Evolutionary conservation across 2,797 vertebrate species (phyloP).

Genomic region (Artibeus jamaicensis): DNA sequence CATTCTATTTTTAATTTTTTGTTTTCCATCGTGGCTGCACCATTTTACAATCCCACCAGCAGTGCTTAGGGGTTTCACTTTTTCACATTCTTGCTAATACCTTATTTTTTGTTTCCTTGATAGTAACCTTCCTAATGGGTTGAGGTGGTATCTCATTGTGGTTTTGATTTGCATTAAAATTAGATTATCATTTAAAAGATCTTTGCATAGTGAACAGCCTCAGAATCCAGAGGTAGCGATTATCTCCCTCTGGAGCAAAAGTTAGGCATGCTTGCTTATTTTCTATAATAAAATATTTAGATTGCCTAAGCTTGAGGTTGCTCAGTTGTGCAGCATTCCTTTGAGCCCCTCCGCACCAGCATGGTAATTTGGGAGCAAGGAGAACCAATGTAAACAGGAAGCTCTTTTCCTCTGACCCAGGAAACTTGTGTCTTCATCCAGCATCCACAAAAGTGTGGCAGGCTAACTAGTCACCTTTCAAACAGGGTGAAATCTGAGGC

Average conservation of each 20-base stretch:
- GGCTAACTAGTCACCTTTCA: conserved; percentile 9
- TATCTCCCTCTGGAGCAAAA: background rate
- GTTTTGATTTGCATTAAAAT: background rate
- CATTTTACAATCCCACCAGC: background rate
- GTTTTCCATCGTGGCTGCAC: background rate
- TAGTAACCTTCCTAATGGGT: background rate
- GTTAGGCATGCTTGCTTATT: background rate
- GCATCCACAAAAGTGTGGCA: background rate
- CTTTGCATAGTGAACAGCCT: background rate
- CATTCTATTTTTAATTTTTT: background rate
- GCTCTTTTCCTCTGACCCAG: background rate
- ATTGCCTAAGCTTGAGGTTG: background rate
- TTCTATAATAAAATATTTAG: background rate
- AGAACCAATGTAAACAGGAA: background rate
- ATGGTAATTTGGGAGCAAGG: background rate
- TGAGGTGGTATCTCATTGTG: background rate
- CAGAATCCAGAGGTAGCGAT: background rate
- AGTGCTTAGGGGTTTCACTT: background rate
- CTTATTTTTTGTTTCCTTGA: background rate
- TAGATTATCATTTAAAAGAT: background rate
- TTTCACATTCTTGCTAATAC: background rate
- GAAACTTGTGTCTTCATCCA: background rate
- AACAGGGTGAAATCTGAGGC: background rate
- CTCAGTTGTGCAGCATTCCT: background rate
- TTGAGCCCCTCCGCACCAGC: background rate